These are phyloP conservation scores for Rhopalosiphum padi DNA, from an alignment of 1,140 invertebrate genomes.

Conservation along the genomic window DNA sequence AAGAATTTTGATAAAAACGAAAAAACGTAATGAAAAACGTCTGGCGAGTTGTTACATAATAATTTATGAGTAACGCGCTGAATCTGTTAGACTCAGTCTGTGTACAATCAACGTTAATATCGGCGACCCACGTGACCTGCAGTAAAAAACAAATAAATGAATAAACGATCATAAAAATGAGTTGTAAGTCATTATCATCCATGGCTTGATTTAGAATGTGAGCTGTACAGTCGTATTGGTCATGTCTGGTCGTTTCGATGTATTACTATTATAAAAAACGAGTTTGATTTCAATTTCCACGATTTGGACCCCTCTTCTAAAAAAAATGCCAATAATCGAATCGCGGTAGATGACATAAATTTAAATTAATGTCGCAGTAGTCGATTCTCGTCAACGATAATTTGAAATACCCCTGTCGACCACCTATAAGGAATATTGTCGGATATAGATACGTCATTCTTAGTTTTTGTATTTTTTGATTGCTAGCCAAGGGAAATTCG, in stretches of 20 bases:
- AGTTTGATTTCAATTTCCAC: background rate
- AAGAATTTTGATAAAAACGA: background rate
- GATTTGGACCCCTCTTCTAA: too few species aligned
- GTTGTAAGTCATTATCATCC: background rate
- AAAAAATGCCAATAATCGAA: background rate
- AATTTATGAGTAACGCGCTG: background rate
- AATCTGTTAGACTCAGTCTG: background rate
- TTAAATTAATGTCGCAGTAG: background rate
- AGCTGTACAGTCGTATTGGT: background rate
- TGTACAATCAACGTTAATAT: background rate
- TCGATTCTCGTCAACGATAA: too few species aligned
- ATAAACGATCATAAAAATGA: conserved; percentile 23
- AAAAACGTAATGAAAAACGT: background rate
- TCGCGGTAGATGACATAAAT: background rate
- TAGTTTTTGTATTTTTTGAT: conserved; percentile 21
- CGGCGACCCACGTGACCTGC: background rate
- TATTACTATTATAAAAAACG: background rate
- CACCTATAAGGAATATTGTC: background rate
- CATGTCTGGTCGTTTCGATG: background rate
- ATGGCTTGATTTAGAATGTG: background rate
- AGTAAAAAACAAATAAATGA: conserved; percentile 4
- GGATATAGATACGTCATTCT: background rate
- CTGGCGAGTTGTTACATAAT: background rate
- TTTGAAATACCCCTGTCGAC: background rate
- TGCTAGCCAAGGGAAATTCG: conserved; percentile 41